Conservation (phyloP, 1,140 invertebrate genomes). For the Myzus persicae region DNA sequence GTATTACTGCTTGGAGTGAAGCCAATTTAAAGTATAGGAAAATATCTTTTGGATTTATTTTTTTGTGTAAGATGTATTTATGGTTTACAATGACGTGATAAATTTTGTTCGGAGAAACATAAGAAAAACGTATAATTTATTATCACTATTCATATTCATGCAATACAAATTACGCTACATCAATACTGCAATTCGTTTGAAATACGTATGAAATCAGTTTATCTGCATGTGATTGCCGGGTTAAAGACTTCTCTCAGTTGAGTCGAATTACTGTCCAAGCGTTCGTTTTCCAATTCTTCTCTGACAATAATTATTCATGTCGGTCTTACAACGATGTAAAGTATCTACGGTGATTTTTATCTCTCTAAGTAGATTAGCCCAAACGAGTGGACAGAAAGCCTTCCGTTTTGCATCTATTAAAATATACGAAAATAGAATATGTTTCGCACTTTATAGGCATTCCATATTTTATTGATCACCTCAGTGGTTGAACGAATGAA, state of each 20-base stretch:
- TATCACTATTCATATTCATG: not conserved
- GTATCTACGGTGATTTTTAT: not conserved
- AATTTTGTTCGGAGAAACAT: not conserved
- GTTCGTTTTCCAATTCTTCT: not conserved
- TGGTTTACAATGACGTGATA: not conserved
- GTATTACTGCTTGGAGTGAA: not conserved
- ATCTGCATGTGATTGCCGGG: not conserved
- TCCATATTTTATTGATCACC: no score
- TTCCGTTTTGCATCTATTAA: no score
- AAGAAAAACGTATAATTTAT: not conserved
- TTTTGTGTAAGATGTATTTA: not conserved
- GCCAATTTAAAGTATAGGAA: not conserved
- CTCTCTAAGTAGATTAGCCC: no score
- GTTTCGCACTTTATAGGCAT: no score
- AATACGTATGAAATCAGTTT: not conserved
- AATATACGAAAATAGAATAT: no score
- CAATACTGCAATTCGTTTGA: not conserved
- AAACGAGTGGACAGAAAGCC: no score
- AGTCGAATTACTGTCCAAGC: not conserved
- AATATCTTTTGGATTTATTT: constrained; percentile 10
- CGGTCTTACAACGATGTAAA: not conserved
- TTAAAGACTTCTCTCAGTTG: not conserved
- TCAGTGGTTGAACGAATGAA: no score
- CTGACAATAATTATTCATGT: not conserved
- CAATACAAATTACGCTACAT: not conserved